Conservation (phyloP, 2,797 vertebrate genomes). For the Sebastes miniatus region DNA sequence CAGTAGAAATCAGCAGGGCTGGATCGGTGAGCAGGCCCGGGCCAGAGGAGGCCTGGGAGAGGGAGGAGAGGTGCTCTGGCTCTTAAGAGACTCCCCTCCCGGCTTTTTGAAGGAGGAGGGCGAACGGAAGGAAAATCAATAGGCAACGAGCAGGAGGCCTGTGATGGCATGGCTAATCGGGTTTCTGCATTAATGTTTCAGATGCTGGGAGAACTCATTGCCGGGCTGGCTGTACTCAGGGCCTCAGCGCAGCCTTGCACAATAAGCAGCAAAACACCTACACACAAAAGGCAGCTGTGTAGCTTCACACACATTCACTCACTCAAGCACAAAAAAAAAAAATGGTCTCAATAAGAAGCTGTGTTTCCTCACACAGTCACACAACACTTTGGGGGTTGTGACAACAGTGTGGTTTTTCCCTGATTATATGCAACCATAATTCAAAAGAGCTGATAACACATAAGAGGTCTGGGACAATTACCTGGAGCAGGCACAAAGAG, state of each 20-base stretch:
- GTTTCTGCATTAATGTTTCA: slow-evolving; percentile 82
- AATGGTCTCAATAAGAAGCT: not conserved
- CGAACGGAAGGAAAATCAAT: slow-evolving; percentile 77
- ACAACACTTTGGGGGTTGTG: not conserved
- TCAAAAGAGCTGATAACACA: slow-evolving; percentile 35
- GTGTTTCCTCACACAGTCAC: not conserved
- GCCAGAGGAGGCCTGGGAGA: slow-evolving; percentile 62
- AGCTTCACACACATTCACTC: slow-evolving; percentile 20
- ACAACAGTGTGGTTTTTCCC: not conserved
- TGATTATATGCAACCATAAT: not conserved
- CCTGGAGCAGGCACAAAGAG: slow-evolving; percentile 25
- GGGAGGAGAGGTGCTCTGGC: slow-evolving; percentile 64
- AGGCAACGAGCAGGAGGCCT: slow-evolving; percentile 69
- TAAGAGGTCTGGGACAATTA: slow-evolving; percentile 22
- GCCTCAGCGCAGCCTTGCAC: slow-evolving; percentile 69
- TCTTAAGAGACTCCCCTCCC: slow-evolving; percentile 66
- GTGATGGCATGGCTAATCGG: slow-evolving; percentile 75
- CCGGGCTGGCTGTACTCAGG: slow-evolving; percentile 63
- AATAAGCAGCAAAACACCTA: slow-evolving; percentile 64
- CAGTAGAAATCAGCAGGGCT: slow-evolving; percentile 70
- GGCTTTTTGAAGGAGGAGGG: slow-evolving; percentile 68
- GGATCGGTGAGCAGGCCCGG: slow-evolving; percentile 61
- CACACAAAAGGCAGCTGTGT: slow-evolving; percentile 30
- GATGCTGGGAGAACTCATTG: slow-evolving; percentile 68
- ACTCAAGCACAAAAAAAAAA: slow-evolving; percentile 8